Evolutionary conservation across 2,888 invertebrate species (phyloP).

Genomic region (Heliconius aoede): DNA sequence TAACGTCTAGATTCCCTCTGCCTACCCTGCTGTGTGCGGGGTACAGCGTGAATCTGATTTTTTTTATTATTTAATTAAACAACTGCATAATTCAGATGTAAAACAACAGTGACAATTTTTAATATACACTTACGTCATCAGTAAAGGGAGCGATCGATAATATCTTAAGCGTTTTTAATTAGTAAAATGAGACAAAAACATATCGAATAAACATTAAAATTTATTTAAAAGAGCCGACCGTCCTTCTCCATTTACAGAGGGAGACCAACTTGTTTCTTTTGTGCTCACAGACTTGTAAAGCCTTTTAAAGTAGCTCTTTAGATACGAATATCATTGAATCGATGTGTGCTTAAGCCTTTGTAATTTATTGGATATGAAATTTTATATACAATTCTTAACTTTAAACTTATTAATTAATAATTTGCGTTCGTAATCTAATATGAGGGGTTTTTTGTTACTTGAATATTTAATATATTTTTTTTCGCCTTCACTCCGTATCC

Average conservation of each 20-base stretch:
- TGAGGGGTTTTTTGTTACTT: too few species aligned
- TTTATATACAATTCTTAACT: constrained; percentile 4
- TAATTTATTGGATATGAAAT: constrained; percentile 9
- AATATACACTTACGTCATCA: constrained; percentile 26
- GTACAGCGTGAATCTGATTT: too few species aligned
- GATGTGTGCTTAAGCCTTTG: constrained; percentile 8
- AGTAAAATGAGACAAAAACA: constrained; percentile 38
- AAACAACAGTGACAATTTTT: background rate
- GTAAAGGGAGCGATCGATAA: constrained; percentile 25
- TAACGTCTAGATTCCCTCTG: too few species aligned
- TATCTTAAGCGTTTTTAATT: constrained; percentile 39
- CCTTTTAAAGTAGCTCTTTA: constrained; percentile 27
- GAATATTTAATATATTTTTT: too few species aligned
- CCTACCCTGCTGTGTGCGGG: too few species aligned
- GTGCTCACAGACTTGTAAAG: constrained; percentile 27
- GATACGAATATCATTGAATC: constrained; percentile 14
- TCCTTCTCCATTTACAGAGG: constrained; percentile 36
- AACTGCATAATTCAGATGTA: too few species aligned
- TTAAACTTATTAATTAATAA: background rate
- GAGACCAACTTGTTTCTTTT: constrained; percentile 37
- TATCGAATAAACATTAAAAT: constrained; percentile 36
- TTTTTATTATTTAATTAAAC: too few species aligned
- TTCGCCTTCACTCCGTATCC: too few species aligned
- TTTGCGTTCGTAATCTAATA: background rate
- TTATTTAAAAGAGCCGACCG: constrained; percentile 40